Base-by-base conservation (phyloP, 2,113 vertebrate genomes). In the Acanthisitta chloris region DNA sequence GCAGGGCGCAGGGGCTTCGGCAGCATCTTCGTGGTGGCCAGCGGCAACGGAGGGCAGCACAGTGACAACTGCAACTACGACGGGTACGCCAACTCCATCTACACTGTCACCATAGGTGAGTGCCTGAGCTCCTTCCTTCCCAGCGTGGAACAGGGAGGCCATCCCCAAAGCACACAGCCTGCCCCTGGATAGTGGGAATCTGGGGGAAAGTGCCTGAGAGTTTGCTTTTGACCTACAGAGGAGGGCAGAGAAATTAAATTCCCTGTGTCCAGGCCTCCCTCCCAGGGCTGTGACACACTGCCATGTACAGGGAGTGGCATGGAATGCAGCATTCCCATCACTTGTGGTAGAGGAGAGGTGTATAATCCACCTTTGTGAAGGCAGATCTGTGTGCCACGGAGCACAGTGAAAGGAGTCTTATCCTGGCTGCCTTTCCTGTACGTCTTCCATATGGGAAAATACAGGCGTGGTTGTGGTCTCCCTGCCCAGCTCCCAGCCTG, bases 31-130 rank as follows among this genome's bases (percentile, higher is more conserved):
- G 99, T 99, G 48, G 99, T 99, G 40, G 99, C 99, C 96, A 99
- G 99, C 3, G 99, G 99, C 73, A 99, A 99, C 0, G 99, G 99
- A 13, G 99, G 99, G 43, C 99, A 99, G 29, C 98, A 98, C 96
- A 98, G 97, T 0, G 99, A 99, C 98, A 99, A 99, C 97, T 99
- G 99, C 98, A 99, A 99, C 98, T 99, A 99, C 0, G 99, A 99
- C 0, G 99, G 99, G 8, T 99, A 99, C 0, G 99, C 99, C 93
- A 99, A 99, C 98, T 99, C 99, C 90, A 99, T 99, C 98, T 99
- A 99, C 97, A 99, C 99, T 0, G 98, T 99, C 94, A 99, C 99
- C 2, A 98, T 99, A 33, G 99, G 99, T 99, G 98, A 97, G 76
- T 0, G 12, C 31, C 3, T 1, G 10, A 0, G 7, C 62, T 19